Evolutionary conservation across 2,888 invertebrate genomes (phyloP), one percentile per base, ranked within the genome.

Genomic region (Cylindroiulus punctatus): DNA sequence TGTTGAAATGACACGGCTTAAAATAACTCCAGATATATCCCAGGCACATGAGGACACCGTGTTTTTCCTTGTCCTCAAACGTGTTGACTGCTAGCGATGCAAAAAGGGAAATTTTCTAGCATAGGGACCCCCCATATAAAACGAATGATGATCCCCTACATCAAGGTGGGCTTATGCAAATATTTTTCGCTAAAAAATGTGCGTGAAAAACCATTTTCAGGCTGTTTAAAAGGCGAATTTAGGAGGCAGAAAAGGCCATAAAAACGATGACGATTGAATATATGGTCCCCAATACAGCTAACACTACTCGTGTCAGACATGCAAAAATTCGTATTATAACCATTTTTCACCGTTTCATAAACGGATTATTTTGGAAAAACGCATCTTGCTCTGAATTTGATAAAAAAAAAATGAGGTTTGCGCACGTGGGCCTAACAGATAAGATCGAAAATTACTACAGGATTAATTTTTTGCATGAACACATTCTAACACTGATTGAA

Each of bases 41-140:
- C 26, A 65, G 65, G 65, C 65, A 65, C 65, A 65, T 65, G 22
- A 65, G 65, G 65, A 65, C 65, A 65, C 65, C 65, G 65, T 65
- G 65, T 65, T 65, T 65, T 65, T 65, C 65, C 65, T 65, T 65
- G 65, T 65, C 65, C 65, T 65, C 65, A 26, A 65, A 26, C 65
- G 65, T 65, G 65, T 65, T 65, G 65, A 65, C 65, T 65, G 65
- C 65, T 65, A 65, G 65, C 65, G n/a, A 65, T 65, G 65, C 65
- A 65, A 65, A 65, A 65, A 65, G 12, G 65, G 65, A 65, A 65
- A 65, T 65, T 65, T 65, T 65, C 26, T 22, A 65, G 65, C 65
- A 10, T 65, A 26, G 65, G 65, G 65, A n/a, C 65, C 22, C 57
- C 65, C 65, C 10, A 65, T 65, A 65, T 65, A 65, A 65, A 65